A percentile compares a stretch with the other conserved stretches of the same genome.
Evolutionary conservation across 1,140 invertebrate genomes (phyloP).

Genomic region (Oryctes rhinoceros): DNA sequence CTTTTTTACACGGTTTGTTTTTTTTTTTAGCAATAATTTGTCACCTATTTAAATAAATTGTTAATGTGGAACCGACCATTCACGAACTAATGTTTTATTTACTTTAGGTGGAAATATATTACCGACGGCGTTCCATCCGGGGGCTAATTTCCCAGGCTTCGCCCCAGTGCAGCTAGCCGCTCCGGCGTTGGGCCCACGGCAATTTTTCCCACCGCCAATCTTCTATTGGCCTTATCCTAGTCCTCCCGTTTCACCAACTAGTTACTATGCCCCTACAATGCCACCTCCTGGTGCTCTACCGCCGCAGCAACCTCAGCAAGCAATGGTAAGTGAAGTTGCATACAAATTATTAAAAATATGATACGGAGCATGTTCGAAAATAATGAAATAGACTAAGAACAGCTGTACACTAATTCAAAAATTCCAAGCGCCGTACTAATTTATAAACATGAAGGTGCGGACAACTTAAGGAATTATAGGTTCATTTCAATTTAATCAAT

Average conservation of each 20-base stretch:
- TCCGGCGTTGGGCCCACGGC: slow-evolving; percentile 60
- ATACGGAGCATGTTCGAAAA: no score
- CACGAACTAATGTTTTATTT: slow-evolving; percentile 4
- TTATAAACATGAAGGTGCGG: no score
- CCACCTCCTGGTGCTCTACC: slow-evolving; percentile 58
- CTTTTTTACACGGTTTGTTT: background rate
- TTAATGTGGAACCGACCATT: background rate
- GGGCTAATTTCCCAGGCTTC: slow-evolving; percentile 62
- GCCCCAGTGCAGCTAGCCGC: slow-evolving; percentile 60
- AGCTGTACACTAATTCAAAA: no score
- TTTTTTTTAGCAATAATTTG: background rate
- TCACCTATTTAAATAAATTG: background rate
- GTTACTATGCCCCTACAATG: slow-evolving; percentile 75
- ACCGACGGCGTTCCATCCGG: slow-evolving; percentile 62
- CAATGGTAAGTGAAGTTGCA: slow-evolving; percentile 50
- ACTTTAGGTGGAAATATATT: slow-evolving; percentile 67
- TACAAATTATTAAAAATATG: background rate
- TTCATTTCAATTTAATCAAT: no score
- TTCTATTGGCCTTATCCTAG: slow-evolving; percentile 93
- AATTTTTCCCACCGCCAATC: slow-evolving; percentile 68
- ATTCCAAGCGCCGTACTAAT: no score
- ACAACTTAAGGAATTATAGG: no score
- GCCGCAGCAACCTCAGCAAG: slow-evolving; percentile 54
- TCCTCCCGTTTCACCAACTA: slow-evolving; percentile 88
- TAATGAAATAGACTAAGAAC: no score